Percentiles rank a stretch among this genome's conserved stretches.
phyloP scores from a whole-genome alignment of 2,113 vertebrate species.

The Misgurnus anguillicaudatus region DNA sequence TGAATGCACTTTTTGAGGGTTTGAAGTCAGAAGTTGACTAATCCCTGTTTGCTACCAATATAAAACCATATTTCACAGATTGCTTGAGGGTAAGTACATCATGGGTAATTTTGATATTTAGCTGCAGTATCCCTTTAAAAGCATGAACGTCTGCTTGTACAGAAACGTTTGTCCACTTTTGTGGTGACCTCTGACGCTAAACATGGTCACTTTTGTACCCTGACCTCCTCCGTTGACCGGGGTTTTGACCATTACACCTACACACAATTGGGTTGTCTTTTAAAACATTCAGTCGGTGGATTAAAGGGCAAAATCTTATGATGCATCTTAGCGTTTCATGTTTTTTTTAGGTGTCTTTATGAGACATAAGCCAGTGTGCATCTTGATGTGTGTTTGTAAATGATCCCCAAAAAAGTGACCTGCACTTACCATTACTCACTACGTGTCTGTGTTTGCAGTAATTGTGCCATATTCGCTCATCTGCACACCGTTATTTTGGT shows the following conservation, averaged over 20 bases:
- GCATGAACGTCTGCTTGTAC: background rate
- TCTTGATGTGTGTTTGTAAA: slow-evolving; percentile 33
- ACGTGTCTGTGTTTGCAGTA: slow-evolving; percentile 18
- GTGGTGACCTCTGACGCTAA: slow-evolving; percentile 55
- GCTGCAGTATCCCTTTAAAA: too few relatives aligned
- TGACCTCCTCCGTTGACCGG: slow-evolving; percentile 52
- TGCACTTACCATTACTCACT: slow-evolving; percentile 38
- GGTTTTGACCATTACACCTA: slow-evolving; percentile 58
- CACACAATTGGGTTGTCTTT: background rate
- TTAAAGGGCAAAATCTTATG: slow-evolving; percentile 22
- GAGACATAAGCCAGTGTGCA: background rate
- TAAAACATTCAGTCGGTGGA: slow-evolving; percentile 8
- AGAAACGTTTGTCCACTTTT: slow-evolving; percentile 47
- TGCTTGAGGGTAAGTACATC: too few relatives aligned
- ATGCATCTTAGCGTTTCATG: background rate
- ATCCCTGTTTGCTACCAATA: too few relatives aligned
- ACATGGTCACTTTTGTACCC: slow-evolving; percentile 25
- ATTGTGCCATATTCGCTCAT: slow-evolving; percentile 41
- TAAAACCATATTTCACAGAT: too few relatives aligned
- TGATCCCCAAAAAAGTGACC: slow-evolving; percentile 31
- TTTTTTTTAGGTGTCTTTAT: background rate
- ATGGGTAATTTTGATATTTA: too few relatives aligned
- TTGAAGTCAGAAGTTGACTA: too few relatives aligned
- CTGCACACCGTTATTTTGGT: background rate
- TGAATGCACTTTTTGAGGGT: too few relatives aligned